phyloP scores from a whole-genome alignment of 2,888 invertebrate species.

The Aleiodes alternator region DNA sequence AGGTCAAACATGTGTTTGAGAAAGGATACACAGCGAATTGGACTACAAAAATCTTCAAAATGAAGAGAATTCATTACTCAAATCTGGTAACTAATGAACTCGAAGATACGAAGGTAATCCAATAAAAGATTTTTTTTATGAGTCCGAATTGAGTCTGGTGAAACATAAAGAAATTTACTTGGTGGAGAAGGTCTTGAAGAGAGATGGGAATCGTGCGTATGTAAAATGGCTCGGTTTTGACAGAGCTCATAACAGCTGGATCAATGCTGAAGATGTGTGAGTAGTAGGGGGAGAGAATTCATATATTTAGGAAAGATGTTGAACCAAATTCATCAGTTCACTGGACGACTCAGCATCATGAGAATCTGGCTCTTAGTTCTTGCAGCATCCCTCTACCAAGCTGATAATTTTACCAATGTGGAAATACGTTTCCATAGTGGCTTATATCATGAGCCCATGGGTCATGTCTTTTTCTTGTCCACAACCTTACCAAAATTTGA shows the following conservation, averaged over 20 bases:
- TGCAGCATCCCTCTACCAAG: background rate
- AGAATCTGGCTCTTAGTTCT: too few species aligned
- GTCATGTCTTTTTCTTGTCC: too few species aligned
- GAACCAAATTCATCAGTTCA: background rate
- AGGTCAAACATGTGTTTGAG: constrained; percentile 63
- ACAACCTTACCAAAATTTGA: too few species aligned
- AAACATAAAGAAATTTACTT: constrained; percentile 45
- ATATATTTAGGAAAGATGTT: too few species aligned
- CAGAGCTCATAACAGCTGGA: constrained; percentile 46
- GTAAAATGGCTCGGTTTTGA: constrained; percentile 49
- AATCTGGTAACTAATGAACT: constrained; percentile 64
- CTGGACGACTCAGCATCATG: background rate
- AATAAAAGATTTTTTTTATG: constrained; percentile 57
- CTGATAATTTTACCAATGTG: background rate
- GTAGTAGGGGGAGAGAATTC: background rate
- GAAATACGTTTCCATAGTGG: too few species aligned
- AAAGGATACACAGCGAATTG: constrained; percentile 69
- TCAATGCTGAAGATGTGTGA: constrained; percentile 25
- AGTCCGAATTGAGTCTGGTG: constrained; percentile 39
- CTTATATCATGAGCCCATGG: too few species aligned
- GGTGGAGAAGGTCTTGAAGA: constrained; percentile 45
- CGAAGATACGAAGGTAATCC: constrained; percentile 59
- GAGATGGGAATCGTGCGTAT: constrained; percentile 31
- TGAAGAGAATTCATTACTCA: constrained; percentile 60
- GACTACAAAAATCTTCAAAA: constrained; percentile 67